Base-by-base conservation (phyloP, 1,140 invertebrate genomes). In the Melanaphis sacchari region DNA sequence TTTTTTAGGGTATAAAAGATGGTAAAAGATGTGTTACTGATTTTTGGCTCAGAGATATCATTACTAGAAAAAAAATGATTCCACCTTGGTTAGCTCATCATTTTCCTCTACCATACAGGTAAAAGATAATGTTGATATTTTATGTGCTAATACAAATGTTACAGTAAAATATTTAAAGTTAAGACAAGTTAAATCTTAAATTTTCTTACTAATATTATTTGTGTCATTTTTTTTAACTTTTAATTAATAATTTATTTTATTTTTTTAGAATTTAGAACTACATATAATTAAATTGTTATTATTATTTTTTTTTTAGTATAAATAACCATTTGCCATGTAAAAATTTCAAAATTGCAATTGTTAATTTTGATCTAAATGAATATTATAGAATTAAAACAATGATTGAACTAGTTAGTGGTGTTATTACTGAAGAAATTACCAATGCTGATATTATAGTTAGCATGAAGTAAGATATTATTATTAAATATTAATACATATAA, bases 41-140 rank as follows among this genome's bases (percentile, higher is more conserved):
- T 31, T 98, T 98, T 95, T 99, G 99, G 99, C 95, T 99, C 31
- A 98, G 97, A 93, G 99, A 99, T 95, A 97, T 98, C 43, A 96
- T 99, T 93, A 94, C 96, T 6, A 97, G 97, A 91, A 97, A 98
- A 94, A 97, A 97, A 94, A 97, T 99, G 94, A 94, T 97, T 93
- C 98, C 98, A 5, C 99, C 99, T 0, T 99, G 98, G 97, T 97
- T 98, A 94, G 98, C 98, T 5, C 95, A 99, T 54, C 99, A 99
- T 95, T 96, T 99, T 94, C 99, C 99, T 2, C 96, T 97, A 49
- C 96, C 98, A 36, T 98, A 97, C 95, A 96, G 96, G 90, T 95
- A 95, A 81, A 24, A 22, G 24, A 26, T 41, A 26, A 24, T 26
- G 4, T 66, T 15, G 9, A 59, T 15, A 31, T 59, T 11, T 59